Conservation (phyloP, 2,113 vertebrate genomes). For the Prionailurus bengalensis region DNA sequence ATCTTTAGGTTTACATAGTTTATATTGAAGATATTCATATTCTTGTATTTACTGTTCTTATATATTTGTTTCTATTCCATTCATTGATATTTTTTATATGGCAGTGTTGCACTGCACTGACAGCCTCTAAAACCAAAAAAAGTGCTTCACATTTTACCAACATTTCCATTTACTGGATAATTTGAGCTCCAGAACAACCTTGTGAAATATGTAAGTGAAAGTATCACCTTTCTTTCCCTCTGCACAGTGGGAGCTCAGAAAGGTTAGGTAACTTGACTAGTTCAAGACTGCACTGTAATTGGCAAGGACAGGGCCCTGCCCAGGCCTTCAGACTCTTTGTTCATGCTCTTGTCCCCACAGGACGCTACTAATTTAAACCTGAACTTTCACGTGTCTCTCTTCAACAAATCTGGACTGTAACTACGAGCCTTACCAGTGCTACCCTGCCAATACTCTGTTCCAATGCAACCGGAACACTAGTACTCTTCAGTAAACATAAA, state of each 20-base stretch:
- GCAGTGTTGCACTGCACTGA: neutral
- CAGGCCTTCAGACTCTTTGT: neutral
- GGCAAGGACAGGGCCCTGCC: neutral
- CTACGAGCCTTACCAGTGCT: neutral
- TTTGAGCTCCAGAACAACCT: neutral
- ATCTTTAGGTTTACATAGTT: neutral
- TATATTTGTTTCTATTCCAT: slow-evolving; percentile 1
- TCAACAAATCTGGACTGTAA: neutral
- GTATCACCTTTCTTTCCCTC: neutral
- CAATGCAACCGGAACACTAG: neutral
- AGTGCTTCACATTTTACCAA: neutral
- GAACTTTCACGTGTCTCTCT: neutral
- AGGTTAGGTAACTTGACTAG: neutral
- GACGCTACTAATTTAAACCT: neutral
- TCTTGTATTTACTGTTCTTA: neutral
- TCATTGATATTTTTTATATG: neutral
- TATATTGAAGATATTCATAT: neutral
- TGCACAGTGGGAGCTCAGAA: neutral
- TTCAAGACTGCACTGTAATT: neutral
- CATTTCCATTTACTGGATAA: neutral
- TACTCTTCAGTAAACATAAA: slow-evolving; percentile 35
- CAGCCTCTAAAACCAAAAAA: slow-evolving; percentile 7
- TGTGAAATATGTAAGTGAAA: slow-evolving; percentile 16
- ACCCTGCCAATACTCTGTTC: neutral
- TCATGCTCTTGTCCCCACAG: neutral